phyloP scores from a whole-genome alignment of 2,113 vertebrate genomes.

The Brienomyrus longianalis region DNA sequence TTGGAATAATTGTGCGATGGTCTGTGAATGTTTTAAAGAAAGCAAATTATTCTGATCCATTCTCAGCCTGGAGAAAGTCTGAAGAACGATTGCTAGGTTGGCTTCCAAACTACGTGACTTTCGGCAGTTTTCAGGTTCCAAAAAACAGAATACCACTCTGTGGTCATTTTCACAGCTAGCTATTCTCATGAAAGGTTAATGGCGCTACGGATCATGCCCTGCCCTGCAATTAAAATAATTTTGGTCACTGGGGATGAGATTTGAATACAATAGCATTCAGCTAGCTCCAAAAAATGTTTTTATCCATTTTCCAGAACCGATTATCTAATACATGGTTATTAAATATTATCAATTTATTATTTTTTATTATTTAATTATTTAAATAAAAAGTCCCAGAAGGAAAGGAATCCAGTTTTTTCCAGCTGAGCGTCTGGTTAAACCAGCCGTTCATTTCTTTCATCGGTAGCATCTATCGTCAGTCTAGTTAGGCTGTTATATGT shows the following conservation, averaged over 20 bases:
- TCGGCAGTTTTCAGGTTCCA: neutral
- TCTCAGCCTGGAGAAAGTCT: neutral
- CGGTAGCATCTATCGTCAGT: neutral
- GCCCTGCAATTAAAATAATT: neutral
- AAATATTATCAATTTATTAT: neutral
- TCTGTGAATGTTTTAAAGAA: neutral
- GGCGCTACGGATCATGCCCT: neutral
- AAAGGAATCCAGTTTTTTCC: neutral
- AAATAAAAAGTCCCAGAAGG: neutral
- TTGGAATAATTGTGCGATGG: neutral
- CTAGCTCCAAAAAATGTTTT: neutral
- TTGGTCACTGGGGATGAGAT: neutral
- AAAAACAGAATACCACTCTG: neutral
- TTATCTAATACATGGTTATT: neutral
- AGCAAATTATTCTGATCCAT: neutral
- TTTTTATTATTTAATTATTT: no score
- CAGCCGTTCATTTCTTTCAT: neutral
- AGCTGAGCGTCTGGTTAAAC: neutral
- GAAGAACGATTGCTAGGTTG: neutral
- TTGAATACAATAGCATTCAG: neutral
- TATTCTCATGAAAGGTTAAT: neutral
- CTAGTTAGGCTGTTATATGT: neutral
- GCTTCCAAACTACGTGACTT: neutral
- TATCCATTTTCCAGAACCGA: neutral
- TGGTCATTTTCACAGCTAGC: neutral